A percentile compares a stretch with the other conserved stretches of the same genome.
Evolutionary conservation across 2,113 vertebrate species (phyloP).

Genomic region (Charina bottae): DNA sequence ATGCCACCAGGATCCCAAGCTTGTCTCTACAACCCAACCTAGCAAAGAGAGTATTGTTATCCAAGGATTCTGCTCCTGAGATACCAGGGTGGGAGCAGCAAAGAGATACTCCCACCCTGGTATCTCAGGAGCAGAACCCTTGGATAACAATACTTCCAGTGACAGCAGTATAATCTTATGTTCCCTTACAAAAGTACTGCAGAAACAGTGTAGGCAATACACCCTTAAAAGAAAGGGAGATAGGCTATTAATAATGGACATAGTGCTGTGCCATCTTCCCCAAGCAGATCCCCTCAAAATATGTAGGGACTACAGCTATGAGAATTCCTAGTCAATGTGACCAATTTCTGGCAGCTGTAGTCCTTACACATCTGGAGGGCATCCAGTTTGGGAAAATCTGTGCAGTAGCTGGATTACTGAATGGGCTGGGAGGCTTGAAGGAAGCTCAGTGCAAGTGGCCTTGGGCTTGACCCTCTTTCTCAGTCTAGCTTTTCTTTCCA

Average conservation of each 20-base stretch:
- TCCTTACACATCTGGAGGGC: neutral
- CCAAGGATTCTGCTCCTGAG: too few relatives aligned
- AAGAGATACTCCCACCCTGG: neutral
- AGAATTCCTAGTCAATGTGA: neutral
- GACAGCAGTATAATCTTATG: neutral
- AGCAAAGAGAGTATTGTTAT: neutral
- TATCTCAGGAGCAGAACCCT: neutral
- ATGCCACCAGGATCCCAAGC: neutral
- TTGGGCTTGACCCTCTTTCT: neutral
- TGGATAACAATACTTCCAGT: neutral
- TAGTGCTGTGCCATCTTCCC: neutral
- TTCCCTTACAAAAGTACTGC: neutral
- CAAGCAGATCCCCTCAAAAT: neutral
- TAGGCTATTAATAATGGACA: neutral
- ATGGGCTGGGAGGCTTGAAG: neutral
- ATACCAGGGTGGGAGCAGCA: neutral
- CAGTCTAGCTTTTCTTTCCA: neutral
- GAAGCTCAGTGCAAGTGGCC: neutral
- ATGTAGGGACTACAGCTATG: neutral
- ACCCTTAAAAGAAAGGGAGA: neutral
- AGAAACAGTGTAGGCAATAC: neutral
- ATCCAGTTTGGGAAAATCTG: neutral
- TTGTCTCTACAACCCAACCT: neutral
- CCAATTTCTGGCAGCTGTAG: neutral
- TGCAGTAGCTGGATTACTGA: neutral